Conservation (phyloP, 2,113 vertebrate species). For the Trachemys scripta region DNA sequence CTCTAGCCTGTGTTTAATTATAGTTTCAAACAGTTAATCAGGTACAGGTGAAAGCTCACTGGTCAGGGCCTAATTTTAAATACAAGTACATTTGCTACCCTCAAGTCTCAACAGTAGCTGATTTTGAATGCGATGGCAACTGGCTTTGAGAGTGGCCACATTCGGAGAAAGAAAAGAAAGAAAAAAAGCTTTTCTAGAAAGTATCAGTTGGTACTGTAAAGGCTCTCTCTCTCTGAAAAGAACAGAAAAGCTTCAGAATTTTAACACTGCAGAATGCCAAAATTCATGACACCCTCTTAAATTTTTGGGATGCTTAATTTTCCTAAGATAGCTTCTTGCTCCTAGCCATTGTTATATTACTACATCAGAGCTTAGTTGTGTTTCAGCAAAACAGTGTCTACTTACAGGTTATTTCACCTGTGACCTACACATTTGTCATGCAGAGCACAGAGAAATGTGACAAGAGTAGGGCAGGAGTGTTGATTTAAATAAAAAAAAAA, state of each 20-base stretch:
- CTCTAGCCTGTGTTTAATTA: too few species aligned
- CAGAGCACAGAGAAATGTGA: slow-evolving; percentile 53
- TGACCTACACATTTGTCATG: background rate
- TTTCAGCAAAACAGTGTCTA: slow-evolving; percentile 6
- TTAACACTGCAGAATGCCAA: background rate
- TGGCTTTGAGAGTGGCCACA: background rate
- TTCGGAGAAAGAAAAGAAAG: background rate
- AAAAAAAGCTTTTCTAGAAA: background rate
- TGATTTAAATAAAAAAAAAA: background rate
- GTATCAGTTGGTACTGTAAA: background rate
- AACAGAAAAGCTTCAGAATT: background rate
- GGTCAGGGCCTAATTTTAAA: background rate
- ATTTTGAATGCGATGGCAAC: rapidly evolving
- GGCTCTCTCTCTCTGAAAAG: background rate
- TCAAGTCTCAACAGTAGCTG: background rate
- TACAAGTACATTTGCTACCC: rapidly evolving
- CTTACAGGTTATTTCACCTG: background rate
- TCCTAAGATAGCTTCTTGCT: slow-evolving; percentile 8
- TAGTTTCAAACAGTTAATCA: background rate
- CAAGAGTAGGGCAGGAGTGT: slow-evolving; percentile 60
- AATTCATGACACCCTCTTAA: background rate
- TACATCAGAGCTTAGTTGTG: background rate
- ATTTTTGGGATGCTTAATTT: background rate
- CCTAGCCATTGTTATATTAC: background rate
- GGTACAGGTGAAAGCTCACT: rapidly evolving